Evolutionary conservation across 2,797 vertebrate species (phyloP).

Genomic region (Lates japonicus): DNA sequence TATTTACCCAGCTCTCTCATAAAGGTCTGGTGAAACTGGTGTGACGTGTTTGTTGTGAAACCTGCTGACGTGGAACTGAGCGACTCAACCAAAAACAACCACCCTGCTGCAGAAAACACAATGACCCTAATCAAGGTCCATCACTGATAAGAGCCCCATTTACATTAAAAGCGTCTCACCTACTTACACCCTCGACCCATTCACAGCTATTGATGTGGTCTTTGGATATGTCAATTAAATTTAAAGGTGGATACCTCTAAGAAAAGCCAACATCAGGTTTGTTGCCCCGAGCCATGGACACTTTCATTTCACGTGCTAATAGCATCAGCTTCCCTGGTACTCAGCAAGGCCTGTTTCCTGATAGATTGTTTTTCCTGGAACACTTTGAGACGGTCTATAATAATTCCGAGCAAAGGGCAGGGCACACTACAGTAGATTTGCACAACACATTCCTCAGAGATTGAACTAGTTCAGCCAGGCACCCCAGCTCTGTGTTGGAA

Average conservation of each 20-base stretch:
- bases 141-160: conserved; percentile 41
- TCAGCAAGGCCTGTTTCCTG: conserved; percentile 1
- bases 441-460: conserved; percentile 78
- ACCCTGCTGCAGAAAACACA: conserved; percentile 15
- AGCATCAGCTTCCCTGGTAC: background rate
- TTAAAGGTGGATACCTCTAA: background rate
- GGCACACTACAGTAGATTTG: conserved; percentile 70
- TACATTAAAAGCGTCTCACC: conserved; percentile 23
- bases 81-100: conserved; percentile 12
- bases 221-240: background rate
- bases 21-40: conserved; percentile 46
- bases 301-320: conserved; percentile 26
- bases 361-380: conserved; percentile 61
- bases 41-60: conserved; percentile 59
- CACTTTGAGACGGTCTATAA: conserved; percentile 24
- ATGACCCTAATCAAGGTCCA: conserved; percentile 40
- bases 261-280: background rate
- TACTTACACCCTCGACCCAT: background rate
- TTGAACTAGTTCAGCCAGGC: conserved; percentile 67
- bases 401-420: conserved; percentile 49
- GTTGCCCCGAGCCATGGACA: background rate
- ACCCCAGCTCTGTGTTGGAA: conserved; percentile 49
- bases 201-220: background rate
- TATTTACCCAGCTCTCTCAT: conserved; percentile 9
- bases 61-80: conserved; percentile 55